Evolutionary conservation across 1,140 invertebrate genomes (phyloP), one percentile per base, ranked within the genome.

Genomic region (Apis laboriosa): DNA sequence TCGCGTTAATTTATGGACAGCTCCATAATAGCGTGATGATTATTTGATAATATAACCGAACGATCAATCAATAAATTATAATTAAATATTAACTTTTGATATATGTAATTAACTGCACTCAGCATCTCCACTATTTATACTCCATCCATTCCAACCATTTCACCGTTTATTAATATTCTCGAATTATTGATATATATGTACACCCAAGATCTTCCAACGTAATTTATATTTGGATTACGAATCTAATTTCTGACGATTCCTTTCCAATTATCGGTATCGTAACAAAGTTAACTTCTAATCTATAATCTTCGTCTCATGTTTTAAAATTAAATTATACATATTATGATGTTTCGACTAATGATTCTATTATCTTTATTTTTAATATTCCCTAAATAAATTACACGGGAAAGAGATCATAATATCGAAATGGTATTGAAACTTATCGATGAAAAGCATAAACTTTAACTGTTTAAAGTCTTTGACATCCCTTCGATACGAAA

Each of bases 391-490:
- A 15, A n/a, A 49, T 49, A 68, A 68, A 49, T 43, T 34, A 1
- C 5, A 43, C 9, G 21, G 21, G 3, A 68, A 1, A n/a, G 21
- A 13, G 19, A 73, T 13, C 19, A n/a, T 17, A n/a, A 11, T 17
- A 34, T 61, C 21, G 9, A 43, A 34, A 1, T 13, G 17, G 3
- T 21, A 43, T 61, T 21, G 28, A 21, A 9, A 9, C 11, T 9
- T 12, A n/a, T 24, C 60, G 60, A 55, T 56, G 15, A 49, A n/a
- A n/a, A 58, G 58, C 55, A 56, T 56, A 28, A 73, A 80, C 73
- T 71, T 51, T 63, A 86, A 87, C 71, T 56, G 85, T 43, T 86
- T 66, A 74, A 77, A 63, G 77, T 21, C 68, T 84, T 84, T 84
- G 81, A 63, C 63, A 61, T 61, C 73, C 15, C 28, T 11, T 61